phyloP scores from a whole-genome alignment of 1,140 invertebrate genomes.

The Brachionus rubens region DNA sequence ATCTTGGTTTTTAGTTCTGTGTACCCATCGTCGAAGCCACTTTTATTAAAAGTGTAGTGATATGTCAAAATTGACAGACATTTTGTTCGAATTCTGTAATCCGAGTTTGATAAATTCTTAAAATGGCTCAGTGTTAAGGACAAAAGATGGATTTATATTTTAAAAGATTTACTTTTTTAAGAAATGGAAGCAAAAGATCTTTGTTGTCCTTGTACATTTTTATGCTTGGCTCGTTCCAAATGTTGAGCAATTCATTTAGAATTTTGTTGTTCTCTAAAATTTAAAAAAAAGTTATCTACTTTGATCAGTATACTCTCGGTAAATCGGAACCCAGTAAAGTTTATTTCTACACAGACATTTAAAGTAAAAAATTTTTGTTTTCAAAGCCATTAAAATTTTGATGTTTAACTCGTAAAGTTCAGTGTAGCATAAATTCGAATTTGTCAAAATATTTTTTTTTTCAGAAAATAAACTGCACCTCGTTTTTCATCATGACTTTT shows the following conservation, averaged over 20 bases:
- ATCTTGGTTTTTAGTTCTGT: conserved; percentile 43
- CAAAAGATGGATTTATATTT: background rate
- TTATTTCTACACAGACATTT: no score
- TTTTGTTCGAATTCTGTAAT: conserved; percentile 73
- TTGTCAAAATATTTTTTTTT: no score
- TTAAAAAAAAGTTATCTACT: conserved; percentile 7
- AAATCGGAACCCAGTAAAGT: no score
- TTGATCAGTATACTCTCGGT: no score
- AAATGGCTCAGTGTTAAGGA: background rate
- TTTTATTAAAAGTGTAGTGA: conserved; percentile 51
- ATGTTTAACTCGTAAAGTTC: no score
- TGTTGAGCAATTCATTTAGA: conserved; percentile 19
- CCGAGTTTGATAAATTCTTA: conserved; percentile 70
- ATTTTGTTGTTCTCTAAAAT: conserved; percentile 42
- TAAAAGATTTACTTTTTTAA: conserved; percentile 18
- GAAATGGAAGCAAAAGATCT: background rate
- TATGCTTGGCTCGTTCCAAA: conserved; percentile 27
- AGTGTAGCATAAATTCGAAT: no score
- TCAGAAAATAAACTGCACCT: no score
- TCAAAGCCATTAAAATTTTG: no score
- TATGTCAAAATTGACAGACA: conserved; percentile 70
- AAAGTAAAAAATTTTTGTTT: no score
- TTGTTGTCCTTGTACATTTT: conserved; percentile 3
- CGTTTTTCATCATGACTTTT: no score
- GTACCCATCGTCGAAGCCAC: conserved; percentile 43